Evolutionary conservation across 2,113 vertebrate species (phyloP).

Genomic region (Platichthys flesus): DNA sequence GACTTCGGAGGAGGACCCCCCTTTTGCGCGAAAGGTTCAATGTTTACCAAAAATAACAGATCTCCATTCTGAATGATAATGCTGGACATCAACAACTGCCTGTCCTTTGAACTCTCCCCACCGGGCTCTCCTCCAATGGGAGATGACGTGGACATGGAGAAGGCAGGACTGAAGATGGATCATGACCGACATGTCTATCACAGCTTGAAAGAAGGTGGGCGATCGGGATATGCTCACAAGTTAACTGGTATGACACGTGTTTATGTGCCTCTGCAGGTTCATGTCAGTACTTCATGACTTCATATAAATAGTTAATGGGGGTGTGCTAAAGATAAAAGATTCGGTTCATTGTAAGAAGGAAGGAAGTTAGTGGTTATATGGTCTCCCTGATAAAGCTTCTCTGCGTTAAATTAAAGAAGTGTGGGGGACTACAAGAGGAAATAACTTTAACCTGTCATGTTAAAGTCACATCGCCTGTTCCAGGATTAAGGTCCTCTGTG

Average conservation of each 20-base stretch:
- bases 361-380: constrained; percentile 17
- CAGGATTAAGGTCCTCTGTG: background rate
- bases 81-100: constrained; percentile 83
- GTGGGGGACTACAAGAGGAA: background rate
- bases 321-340: constrained; percentile 24
- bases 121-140: constrained; percentile 76
- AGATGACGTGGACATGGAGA: constrained; percentile 76
- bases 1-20: constrained; percentile 36
- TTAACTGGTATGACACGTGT: constrained; percentile 46
- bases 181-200: constrained; percentile 80
- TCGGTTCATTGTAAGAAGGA: constrained; percentile 9
- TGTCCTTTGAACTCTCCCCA: constrained; percentile 78
- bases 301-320: constrained; percentile 35
- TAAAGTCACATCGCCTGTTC: background rate
- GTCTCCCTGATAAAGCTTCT: constrained; percentile 13
- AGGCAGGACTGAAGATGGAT: constrained; percentile 70
- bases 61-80: constrained; percentile 71
- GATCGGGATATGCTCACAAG: constrained; percentile 2
- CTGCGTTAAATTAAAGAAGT: background rate
- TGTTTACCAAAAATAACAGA: constrained; percentile 54
- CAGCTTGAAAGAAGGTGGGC: constrained; percentile 85
- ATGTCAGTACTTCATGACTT: constrained; percentile 22
- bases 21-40: constrained; percentile 43
- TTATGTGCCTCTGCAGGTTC: constrained; percentile 28
- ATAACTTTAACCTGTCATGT: background rate